A percentile compares a stretch with the other conserved stretches of the same genome.
These are phyloP conservation scores for Drymonia ruficornis DNA, from an alignment of 2,888 invertebrate genomes.

Conservation along the genomic window DNA sequence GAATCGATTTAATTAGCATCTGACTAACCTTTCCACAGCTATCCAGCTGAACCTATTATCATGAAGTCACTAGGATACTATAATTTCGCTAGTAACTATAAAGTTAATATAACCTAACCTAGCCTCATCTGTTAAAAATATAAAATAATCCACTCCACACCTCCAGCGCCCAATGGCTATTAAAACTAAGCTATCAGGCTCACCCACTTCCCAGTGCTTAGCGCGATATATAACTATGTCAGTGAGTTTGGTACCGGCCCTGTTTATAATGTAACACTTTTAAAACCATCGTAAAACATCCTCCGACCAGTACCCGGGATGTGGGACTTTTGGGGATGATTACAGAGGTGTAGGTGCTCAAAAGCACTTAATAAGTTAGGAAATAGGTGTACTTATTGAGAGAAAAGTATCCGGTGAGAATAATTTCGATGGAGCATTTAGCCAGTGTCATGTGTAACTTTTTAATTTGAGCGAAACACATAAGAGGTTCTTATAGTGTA, in stretches of 20 bases:
- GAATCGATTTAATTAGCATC: no score
- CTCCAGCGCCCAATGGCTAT: neutral
- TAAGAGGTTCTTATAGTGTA: no score
- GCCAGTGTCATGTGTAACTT: no score
- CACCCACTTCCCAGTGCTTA: slow-evolving; percentile 31
- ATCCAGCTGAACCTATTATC: no score
- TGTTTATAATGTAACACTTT: slow-evolving; percentile 47
- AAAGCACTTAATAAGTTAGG: neutral
- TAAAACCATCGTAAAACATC: slow-evolving; percentile 42
- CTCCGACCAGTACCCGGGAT: slow-evolving; percentile 4
- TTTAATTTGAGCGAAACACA: no score
- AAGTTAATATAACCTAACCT: no score
- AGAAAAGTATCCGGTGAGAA: no score
- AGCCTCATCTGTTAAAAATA: neutral
- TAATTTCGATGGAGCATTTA: no score
- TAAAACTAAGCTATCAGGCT: slow-evolving; percentile 12
- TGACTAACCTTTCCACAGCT: no score
- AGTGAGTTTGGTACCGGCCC: slow-evolving; percentile 37
- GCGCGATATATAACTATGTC: slow-evolving; percentile 25
- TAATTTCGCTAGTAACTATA: neutral
- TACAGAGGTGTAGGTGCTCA: neutral
- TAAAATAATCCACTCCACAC: neutral
- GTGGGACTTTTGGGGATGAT: neutral
- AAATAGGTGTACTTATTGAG: no score
- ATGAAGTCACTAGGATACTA: no score